Evolutionary conservation across 2,888 invertebrate species (phyloP), one percentile per base, ranked within the genome.

Genomic region (Melinaea marsaeus): DNA sequence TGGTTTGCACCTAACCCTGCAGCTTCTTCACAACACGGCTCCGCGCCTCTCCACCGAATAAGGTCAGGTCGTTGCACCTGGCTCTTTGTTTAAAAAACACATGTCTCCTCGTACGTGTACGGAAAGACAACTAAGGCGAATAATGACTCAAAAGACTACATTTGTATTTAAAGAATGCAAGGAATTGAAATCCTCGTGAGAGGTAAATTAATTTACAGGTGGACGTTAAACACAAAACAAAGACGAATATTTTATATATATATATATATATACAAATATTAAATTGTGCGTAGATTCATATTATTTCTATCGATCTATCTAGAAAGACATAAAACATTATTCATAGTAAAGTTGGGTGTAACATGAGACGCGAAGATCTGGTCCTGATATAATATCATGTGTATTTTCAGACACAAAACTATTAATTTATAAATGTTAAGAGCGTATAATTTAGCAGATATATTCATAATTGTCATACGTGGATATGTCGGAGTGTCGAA

Each of bases 31-130:
- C 70, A 64, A 60, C 60, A 67, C 69, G 70, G 70, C 71, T 72
- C 64, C 54, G 70, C 71, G 80, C 78, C 80, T 74, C 78, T 83
- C 80, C 75, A 76, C 86, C 87, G 83, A 86, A 87, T 86, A 88
- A 83, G 88, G 88, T 74, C 76, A 77, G 88, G 88, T 86, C 88
- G 77, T 80, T 85, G 87, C 80, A 73, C 88, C 79, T 76, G 65
- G 76, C 76, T 80, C 85, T 87, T 87, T 88, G 88, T 88, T 88
- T 78, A 80, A 85, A 86, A 84, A 83, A 83, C 81, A 82, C 81
- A 81, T 80, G 80, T 81, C 80, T 81, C 76, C 71, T 72, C 75
- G 77, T 77, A 82, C 86, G 83, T 85, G 86, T 75, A 78, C 77
- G 80, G 84, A 83, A 83, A 81, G 76, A 73, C 74, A 84, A 84